These are phyloP conservation scores for Herminia tarsipennalis DNA, from an alignment of 2,888 invertebrate species.

Conservation along the genomic window DNA sequence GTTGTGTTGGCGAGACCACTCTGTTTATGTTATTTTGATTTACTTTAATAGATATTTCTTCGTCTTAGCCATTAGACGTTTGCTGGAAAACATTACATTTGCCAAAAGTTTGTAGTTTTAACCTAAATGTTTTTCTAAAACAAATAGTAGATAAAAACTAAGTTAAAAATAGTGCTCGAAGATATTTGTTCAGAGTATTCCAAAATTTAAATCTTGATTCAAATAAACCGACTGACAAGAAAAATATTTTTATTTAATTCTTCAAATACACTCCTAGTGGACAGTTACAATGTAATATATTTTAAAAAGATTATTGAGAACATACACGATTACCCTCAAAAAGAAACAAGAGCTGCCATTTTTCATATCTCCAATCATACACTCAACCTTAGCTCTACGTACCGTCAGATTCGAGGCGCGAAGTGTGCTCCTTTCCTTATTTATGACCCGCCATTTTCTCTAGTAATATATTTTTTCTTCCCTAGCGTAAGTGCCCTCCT, in stretches of 20 bases:
- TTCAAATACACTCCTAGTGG: neutral
- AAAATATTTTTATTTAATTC: neutral
- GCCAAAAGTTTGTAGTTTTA: neutral
- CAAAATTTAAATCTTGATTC: neutral
- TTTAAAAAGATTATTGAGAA: conserved; percentile 12
- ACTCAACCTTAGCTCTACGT: conserved; percentile 37
- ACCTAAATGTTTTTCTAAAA: neutral
- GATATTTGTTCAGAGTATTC: neutral
- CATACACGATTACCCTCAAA: conserved; percentile 17
- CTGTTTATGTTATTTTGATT: too few relatives aligned
- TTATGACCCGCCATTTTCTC: conserved; percentile 69
- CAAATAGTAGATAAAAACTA: neutral
- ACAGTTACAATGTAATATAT: conserved; percentile 3
- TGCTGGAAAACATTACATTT: neutral
- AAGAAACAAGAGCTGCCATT: conserved; percentile 34
- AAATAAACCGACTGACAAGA: neutral
- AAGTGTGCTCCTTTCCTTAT: conserved; percentile 66
- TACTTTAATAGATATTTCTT: too few relatives aligned
- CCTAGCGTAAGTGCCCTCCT: conserved; percentile 43
- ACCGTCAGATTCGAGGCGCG: conserved; percentile 49
- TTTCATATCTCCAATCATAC: conserved; percentile 43
- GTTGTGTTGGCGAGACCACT: conserved; percentile 15
- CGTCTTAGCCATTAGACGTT: neutral
- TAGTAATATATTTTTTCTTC: conserved; percentile 63
- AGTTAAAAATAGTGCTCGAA: neutral